A percentile compares a stretch with the other conserved stretches of the same genome.
Conservation (phyloP, 2,797 vertebrate genomes). For the Sebastes hubbsi region DNA sequence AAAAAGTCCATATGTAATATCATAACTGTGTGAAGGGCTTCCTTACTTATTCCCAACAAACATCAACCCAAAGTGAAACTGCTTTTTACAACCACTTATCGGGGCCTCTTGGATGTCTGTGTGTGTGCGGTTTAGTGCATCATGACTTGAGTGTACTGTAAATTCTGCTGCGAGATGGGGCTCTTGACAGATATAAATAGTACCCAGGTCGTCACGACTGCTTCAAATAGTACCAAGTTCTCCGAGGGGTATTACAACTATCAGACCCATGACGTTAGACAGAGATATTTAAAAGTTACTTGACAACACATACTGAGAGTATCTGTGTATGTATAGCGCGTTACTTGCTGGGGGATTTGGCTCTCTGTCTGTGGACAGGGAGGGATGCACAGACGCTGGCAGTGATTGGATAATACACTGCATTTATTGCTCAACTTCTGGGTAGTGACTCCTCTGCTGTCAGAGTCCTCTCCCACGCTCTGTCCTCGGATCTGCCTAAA, state of each 20-base stretch:
- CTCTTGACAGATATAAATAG: constrained; percentile 57
- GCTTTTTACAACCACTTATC: constrained; percentile 45
- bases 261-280: constrained; percentile 21
- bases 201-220: constrained; percentile 27
- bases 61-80: constrained; percentile 27
- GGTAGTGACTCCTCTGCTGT: constrained; percentile 34
- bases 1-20: constrained; percentile 18
- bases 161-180: constrained; percentile 43
- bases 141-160: constrained; percentile 49
- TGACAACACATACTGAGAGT: neutral
- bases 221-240: constrained; percentile 33
- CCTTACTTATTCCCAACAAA: constrained; percentile 27
- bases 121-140: constrained; percentile 19
- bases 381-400: constrained; percentile 12
- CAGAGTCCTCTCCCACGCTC: constrained; percentile 68
- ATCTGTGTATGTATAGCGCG: neutral
- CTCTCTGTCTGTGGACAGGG: constrained; percentile 1
- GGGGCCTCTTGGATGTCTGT: constrained; percentile 9
- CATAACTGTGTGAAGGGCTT: constrained; percentile 34
- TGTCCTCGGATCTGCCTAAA: constrained; percentile 35
- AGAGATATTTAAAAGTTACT: constrained; percentile 1
- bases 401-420: constrained; percentile 50
- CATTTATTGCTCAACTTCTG: constrained; percentile 58
- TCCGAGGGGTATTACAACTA: constrained; percentile 2
- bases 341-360: constrained; percentile 1